phyloP scores from a whole-genome alignment of 2,797 vertebrate genomes.

The Micromesistius poutassou region DNA sequence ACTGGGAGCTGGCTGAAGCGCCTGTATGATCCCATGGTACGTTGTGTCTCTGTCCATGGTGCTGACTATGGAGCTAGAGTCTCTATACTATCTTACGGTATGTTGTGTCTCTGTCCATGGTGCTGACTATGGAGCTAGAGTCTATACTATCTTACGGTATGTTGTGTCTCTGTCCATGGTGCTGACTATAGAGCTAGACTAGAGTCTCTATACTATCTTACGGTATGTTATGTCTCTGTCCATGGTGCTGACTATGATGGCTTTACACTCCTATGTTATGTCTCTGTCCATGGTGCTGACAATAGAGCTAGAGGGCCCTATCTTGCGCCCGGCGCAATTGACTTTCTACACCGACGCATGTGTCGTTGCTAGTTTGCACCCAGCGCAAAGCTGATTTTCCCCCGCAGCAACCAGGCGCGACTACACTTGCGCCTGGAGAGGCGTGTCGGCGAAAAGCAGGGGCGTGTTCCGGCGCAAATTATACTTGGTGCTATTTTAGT shows the following conservation, averaged over 20 bases:
- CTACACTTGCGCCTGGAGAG: no score
- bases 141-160: not conserved
- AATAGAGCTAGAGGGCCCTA: not conserved
- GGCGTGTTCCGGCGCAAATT: no score
- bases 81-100: not conserved
- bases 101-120: not conserved
- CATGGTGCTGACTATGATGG: not conserved
- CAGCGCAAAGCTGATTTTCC: no score
- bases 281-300: slow-evolving; percentile 27
- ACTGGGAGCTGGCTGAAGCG: not conserved
- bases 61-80: not conserved
- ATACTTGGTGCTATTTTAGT: no score
- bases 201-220: not conserved
- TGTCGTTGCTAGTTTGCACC: no score
- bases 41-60: not conserved
- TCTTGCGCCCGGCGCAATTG: no score
- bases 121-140: not conserved
- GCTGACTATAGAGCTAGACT: not conserved
- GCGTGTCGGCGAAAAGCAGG: no score
- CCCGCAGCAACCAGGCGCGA: no score
- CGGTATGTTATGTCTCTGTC: not conserved
- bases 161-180: not conserved
- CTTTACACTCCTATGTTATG: not conserved
- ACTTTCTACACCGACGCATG: no score
- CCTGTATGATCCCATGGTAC: not conserved